These are phyloP conservation scores for Aphaenogaster floridana DNA, from an alignment of 1,140 invertebrate genomes.

Conservation along the genomic window DNA sequence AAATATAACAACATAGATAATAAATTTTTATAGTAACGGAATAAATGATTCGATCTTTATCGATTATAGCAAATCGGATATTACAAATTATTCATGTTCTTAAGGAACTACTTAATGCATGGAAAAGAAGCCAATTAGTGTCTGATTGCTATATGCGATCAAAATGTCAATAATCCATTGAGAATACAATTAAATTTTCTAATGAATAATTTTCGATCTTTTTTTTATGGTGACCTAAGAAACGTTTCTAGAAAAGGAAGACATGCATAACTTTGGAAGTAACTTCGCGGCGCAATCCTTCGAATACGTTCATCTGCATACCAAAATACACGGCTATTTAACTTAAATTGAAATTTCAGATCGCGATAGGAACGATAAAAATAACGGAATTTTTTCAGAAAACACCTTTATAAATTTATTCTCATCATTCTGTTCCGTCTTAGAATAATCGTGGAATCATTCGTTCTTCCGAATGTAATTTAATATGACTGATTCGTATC, in stretches of 20 bases:
- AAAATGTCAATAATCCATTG: neutral
- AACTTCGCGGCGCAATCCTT: conserved; percentile 35
- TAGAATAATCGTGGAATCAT: conserved; percentile 33
- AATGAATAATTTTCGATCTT: conserved; percentile 10
- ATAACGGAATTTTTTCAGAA: conserved; percentile 45
- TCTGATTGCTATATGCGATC: neutral
- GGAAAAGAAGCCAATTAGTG: neutral
- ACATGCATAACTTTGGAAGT: conserved; percentile 21
- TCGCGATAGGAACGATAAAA: conserved; percentile 22
- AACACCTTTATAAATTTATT: conserved; percentile 31
- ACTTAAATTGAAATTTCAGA: conserved; percentile 62
- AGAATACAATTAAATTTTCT: conserved; percentile 15
- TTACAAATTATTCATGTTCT: neutral
- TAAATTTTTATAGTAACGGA: neutral
- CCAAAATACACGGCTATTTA: conserved; percentile 62
- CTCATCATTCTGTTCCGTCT: neutral
- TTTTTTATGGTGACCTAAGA: conserved; percentile 33
- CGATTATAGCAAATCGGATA: neutral
- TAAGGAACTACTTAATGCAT: neutral
- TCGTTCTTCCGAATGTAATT: conserved; percentile 28
- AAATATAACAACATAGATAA: neutral
- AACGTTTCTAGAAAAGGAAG: neutral
- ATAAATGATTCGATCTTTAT: neutral
- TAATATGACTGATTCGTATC: conserved; percentile 47
- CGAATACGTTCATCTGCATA: conserved; percentile 58